These are phyloP conservation scores for Notamacropus eugenii DNA, from an alignment of 2,797 vertebrate genomes.

Conservation along the genomic window DNA sequence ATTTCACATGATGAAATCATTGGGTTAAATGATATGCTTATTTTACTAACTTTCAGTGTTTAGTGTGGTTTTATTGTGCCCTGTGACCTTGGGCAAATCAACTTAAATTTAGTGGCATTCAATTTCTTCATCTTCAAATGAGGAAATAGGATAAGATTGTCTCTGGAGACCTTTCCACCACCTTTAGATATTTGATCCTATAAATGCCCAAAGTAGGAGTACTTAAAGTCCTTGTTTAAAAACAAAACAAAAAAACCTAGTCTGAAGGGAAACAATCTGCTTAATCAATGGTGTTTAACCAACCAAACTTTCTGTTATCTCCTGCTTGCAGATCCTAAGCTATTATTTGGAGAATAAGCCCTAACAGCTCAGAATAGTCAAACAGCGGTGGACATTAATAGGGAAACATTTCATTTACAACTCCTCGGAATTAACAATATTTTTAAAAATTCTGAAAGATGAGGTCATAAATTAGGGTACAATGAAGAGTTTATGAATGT, in stretches of 20 bases:
- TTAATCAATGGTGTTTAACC: neutral
- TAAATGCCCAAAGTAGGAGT: neutral
- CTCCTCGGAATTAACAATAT: neutral
- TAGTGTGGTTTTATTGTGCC: neutral
- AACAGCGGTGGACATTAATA: neutral
- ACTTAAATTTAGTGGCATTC: neutral
- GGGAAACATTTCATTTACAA: neutral
- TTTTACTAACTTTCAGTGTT: neutral
- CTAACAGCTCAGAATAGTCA: neutral
- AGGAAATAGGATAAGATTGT: neutral
- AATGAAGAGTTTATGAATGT: constrained; percentile 23
- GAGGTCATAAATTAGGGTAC: neutral
- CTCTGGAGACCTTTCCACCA: neutral
- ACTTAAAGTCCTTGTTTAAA: neutral
- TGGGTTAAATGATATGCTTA: neutral
- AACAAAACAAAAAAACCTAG: neutral
- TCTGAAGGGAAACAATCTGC: neutral
- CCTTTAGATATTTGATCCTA: neutral
- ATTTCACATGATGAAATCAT: neutral
- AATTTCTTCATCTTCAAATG: neutral
- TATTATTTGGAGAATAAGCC: neutral
- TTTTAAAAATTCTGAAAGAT: neutral
- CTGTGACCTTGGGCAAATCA: neutral
- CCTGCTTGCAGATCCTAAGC: neutral
- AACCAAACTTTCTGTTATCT: neutral